Evolutionary conservation across 2,888 invertebrate species (phyloP), one percentile per base, ranked within the genome.

Genomic region (Ophraella communa): DNA sequence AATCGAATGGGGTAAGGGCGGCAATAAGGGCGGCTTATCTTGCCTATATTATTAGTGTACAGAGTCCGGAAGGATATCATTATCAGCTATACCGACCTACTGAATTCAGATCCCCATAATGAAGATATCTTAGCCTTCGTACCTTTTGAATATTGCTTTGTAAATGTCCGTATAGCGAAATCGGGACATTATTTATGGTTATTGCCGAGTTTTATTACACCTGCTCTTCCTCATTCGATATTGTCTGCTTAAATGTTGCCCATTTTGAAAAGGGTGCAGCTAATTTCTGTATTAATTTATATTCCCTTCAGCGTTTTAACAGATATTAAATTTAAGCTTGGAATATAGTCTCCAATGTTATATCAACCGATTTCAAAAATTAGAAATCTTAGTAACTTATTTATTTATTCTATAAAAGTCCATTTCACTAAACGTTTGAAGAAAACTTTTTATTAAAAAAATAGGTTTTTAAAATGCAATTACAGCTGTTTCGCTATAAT

Each of bases 41-140:
- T 64, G 64, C 67, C 77, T 72, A 78, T 78, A 78, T 78, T 78
- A 79, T 79, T 78, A 78, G 79, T 78, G 77, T 75, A 74, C 76
- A 74, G 73, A 69, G 70, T 71, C 75, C 76, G 78, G 78, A 79
- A 79, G 78, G 77, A 79, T 75, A 75, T 77, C 76, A 77, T 78
- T 77, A 78, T 78, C 77, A 77, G 75, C 74, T 74, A 72, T 73
- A 76, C 74, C 75, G 75, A 76, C 75, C 75, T 64, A 67, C 69
- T 70, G 70, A 70, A 73, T 73, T 72, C 69, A 71, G 67, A 71
- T 74, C 69, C 59, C 53, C 62, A 57, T 66, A 62, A 69, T 64
- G 62, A 64, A 63, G 66, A 63, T 63, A 65, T 62, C 49, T 51
- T 33, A 11, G 53, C 60, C 53, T 49, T 52, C 52, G 42, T 52